Evolutionary conservation across 35 echinoderm and acorn worm species (phyloP), one percentile per base, ranked within the genome.

Genomic region (Ptychodera flava): DNA sequence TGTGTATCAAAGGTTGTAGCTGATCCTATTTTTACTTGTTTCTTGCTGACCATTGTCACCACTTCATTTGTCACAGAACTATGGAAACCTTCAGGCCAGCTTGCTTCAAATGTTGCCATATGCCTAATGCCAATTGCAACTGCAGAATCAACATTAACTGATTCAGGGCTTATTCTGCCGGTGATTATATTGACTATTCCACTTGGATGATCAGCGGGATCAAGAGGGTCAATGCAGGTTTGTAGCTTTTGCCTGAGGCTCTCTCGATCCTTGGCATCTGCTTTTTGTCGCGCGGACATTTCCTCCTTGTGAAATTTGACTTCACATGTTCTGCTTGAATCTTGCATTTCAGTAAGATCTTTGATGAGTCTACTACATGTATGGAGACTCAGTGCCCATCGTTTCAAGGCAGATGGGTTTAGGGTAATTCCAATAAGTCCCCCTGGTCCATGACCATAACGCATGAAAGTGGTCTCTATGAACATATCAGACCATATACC

Each of bases 401-500:
- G 37, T 16, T 16, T 15, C 37, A 85, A 64, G 6, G 84, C 77
- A 30, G 52, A 36, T 30, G 84, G 84, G n/a, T n/a, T 85, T 0
- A 85, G 84, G 0, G 37, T 76, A 75, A 84, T 84, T 1, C 35
- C 83, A 1, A 45, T 85, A 64, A 85, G 52, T 85, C 36, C 84
- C 52, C 84, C 28, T 33, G 84, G 33, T 36, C 37, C 36, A n/a
- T 85, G 84, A 16, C 84, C 37, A 75, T 85, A 85, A 6, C 84
- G 10, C 81, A 83, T n/a, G n/a, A n/a, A n/a, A n/a, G n/a, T n/a
- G n/a, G n/a, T 83, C 38, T 83, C 81, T 16, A 83, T 83, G 38
- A 83, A 83, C 81, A 34, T 33, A 30, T 84, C 85, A 16, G 37
- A 16, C 85, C 85, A 86, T 12, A 78, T 86, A 30, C 85, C 85